Conservation (phyloP, 2,888 invertebrate genomes). For the Parapristionchus giblindavisi region DNA sequence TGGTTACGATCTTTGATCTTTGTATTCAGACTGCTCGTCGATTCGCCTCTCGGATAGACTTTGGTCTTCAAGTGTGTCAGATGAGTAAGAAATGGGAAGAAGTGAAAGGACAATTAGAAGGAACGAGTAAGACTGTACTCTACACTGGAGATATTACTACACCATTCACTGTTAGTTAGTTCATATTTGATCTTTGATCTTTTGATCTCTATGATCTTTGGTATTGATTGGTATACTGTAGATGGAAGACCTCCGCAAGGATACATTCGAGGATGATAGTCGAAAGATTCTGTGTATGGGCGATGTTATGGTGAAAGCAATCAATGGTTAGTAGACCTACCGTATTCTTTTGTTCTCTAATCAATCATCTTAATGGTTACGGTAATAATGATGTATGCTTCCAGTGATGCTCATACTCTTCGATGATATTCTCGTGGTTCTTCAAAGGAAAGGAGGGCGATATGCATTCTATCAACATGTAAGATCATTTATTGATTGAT, state of each 20-base stretch:
- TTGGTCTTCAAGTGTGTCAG: slow-evolving; percentile 49
- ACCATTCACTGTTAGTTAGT: slow-evolving; percentile 11
- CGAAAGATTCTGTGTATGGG: slow-evolving; percentile 40
- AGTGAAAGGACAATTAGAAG: slow-evolving; percentile 37
- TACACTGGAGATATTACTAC: slow-evolving; percentile 1
- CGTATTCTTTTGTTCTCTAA: too few species aligned
- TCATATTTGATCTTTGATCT: not conserved
- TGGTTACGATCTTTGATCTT: not conserved
- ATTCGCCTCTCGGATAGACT: slow-evolving; percentile 54
- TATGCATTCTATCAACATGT: slow-evolving; percentile 44
- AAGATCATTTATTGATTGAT: not conserved
- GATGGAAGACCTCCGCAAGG: slow-evolving; percentile 37
- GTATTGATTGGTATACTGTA: slow-evolving; percentile 4
- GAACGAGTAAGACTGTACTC: slow-evolving; percentile 9
- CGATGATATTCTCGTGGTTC: slow-evolving; percentile 55
- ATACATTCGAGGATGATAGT: slow-evolving; percentile 14
- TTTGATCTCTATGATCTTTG: not conserved
- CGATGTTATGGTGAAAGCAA: slow-evolving; percentile 25
- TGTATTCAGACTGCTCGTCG: slow-evolving; percentile 42
- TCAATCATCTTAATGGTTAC: too few species aligned
- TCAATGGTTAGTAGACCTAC: too few species aligned
- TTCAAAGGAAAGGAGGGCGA: slow-evolving; percentile 43
- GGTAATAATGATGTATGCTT: slow-evolving; percentile 18
- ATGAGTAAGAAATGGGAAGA: slow-evolving; percentile 55
- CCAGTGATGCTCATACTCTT: slow-evolving; percentile 48